Percentiles rank a stretch among this genome's conserved stretches.
phyloP scores from a whole-genome alignment of 2,888 invertebrate genomes.

The Sphinx pinastri region DNA sequence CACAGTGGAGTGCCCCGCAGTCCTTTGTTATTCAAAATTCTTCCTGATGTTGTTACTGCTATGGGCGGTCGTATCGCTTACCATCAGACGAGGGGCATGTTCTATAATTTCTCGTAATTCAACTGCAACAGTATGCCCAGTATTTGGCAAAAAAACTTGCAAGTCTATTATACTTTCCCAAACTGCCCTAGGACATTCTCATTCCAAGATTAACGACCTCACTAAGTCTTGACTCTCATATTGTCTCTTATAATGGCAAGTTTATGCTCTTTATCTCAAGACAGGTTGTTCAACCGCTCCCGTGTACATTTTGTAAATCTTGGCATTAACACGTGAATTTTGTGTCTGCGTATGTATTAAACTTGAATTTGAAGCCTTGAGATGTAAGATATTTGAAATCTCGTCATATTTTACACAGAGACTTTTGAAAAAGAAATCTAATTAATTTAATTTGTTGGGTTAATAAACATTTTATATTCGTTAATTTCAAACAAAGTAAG shows the following conservation, averaged over 20 bases:
- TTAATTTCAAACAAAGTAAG: no score
- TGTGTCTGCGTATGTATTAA: conserved; percentile 4
- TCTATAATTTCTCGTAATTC: no score
- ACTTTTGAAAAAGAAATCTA: no score
- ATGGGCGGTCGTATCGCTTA: no score
- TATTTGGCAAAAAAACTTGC: neutral
- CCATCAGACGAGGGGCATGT: no score
- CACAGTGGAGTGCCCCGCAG: no score
- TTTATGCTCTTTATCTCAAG: conserved; percentile 27
- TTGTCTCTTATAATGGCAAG: conserved; percentile 25
- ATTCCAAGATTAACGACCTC: conserved; percentile 24
- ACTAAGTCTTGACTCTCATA: conserved; percentile 27
- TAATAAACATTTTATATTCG: no score
- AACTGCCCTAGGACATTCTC: conserved; percentile 26
- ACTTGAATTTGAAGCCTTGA: neutral
- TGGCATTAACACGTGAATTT: conserved; percentile 6
- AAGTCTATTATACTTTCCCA: conserved; percentile 22
- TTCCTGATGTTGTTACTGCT: no score
- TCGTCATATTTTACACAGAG: no score
- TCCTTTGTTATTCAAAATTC: no score
- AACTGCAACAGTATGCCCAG: neutral
- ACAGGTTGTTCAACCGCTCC: conserved; percentile 21
- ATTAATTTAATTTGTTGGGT: no score
- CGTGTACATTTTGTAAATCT: conserved; percentile 19
- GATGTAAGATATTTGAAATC: neutral